Evolutionary conservation across 92 coral and sea anemone genomes (phyloP).

Genomic region (Plumapathes pennacea): DNA sequence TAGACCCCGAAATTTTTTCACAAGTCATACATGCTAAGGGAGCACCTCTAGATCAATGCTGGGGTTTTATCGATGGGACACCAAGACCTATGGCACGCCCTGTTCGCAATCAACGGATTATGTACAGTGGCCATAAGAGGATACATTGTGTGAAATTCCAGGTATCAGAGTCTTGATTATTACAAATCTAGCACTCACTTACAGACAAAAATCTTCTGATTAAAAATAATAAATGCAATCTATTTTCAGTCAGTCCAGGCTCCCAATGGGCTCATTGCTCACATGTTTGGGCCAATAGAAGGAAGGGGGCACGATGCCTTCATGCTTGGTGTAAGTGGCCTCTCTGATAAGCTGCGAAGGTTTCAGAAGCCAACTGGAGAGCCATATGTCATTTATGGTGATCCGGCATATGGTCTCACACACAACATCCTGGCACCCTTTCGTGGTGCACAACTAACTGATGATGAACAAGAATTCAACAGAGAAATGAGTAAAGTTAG

Average conservation of each 20-base stretch:
- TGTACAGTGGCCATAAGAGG: conserved; percentile 65
- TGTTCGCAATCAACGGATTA: conserved; percentile 41
- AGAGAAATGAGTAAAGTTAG: conserved; percentile 65
- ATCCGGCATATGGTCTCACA: conserved; percentile 67
- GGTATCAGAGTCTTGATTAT: conserved; percentile 24
- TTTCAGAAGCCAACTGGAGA: conserved; percentile 62
- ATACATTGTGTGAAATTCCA: conserved; percentile 46
- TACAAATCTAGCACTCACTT: not conserved
- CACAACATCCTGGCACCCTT: conserved; percentile 62
- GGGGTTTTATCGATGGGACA: conserved; percentile 74
- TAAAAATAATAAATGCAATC: too few relatives aligned
- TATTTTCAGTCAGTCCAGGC: conserved; percentile 65
- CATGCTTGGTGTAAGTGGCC: conserved; percentile 72
- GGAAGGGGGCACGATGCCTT: conserved; percentile 72
- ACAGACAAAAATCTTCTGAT: too few relatives aligned
- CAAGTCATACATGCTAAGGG: conserved; percentile 49
- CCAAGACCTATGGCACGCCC: conserved; percentile 66
- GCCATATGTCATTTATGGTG: conserved; percentile 68
- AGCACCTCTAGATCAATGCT: conserved; percentile 57
- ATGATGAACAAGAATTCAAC: conserved; percentile 48
- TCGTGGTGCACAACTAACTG: conserved; percentile 48
- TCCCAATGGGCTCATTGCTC: conserved; percentile 62
- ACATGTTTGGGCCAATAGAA: conserved; percentile 74
- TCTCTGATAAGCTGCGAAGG: conserved; percentile 27
- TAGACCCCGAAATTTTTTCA: conserved; percentile 46